phyloP scores from a whole-genome alignment of 2,797 vertebrate species.

The Sebastes diaconus region DNA sequence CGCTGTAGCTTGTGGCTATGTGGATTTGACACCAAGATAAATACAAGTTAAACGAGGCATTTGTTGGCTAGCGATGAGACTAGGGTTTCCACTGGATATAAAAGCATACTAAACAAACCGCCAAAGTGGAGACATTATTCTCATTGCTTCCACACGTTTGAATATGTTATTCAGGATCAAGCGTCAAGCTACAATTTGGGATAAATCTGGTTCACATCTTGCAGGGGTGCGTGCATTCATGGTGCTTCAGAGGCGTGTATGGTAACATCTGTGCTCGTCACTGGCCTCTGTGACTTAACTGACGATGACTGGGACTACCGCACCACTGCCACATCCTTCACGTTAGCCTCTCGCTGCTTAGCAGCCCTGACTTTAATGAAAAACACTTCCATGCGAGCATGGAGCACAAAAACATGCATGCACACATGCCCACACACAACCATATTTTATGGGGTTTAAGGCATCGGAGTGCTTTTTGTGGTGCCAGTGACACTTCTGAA shows the following conservation, averaged over 20 bases:
- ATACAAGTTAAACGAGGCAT: conserved; percentile 15
- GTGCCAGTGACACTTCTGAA: conserved; percentile 53
- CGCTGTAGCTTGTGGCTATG: background rate
- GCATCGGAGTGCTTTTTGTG: conserved; percentile 43
- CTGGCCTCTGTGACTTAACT: conserved; percentile 41
- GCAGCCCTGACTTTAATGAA: conserved; percentile 44
- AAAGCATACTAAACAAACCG: conserved; percentile 27
- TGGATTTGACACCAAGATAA: conserved; percentile 37
- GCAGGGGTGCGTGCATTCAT: conserved; percentile 27
- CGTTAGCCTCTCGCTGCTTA: conserved; percentile 27
- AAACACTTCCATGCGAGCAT: conserved; percentile 40
- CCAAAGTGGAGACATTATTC: conserved; percentile 1
- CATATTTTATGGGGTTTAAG: conserved; percentile 29
- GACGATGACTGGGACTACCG: conserved; percentile 49
- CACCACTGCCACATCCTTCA: conserved; percentile 55
- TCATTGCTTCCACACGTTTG: conserved; percentile 7
- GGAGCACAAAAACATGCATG: conserved; percentile 11
- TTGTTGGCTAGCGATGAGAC: conserved; percentile 17
- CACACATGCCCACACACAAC: conserved; percentile 16
- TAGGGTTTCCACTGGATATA: conserved; percentile 22
- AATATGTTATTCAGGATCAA: conserved; percentile 6
- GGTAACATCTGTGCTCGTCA: conserved; percentile 60
- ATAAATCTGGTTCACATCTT: conserved; percentile 46
- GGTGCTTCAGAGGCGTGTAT: conserved; percentile 35
- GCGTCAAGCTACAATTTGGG: conserved; percentile 25